Evolutionary conservation across 2,888 invertebrate species (phyloP), one percentile per base, ranked within the genome.

Genomic region (Cotesia congregata): DNA sequence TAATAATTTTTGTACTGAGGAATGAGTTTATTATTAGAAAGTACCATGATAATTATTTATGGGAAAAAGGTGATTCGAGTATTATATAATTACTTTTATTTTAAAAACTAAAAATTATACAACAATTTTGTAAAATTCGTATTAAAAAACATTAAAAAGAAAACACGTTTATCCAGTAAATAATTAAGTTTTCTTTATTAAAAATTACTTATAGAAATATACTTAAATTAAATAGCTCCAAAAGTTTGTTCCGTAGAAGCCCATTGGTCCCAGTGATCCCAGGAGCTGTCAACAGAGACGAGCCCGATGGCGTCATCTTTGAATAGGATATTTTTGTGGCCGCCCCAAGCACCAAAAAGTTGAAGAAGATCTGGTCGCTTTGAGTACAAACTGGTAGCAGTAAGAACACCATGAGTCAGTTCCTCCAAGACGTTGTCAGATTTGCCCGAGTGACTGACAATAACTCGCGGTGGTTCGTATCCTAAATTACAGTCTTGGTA

Each of bases 341-440:
- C 91, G 62, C 90, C 90, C 88, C 90, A 92, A n/a, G 89, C 84
- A 40, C 94, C 94, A 83, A 94, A 94, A 71, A 94, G 91, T 79
- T 92, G 92, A 84, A 94, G 92, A 6, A 93, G 88, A 81, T 93
- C 93, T 0, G 91, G 92, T 79, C 91, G 91, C 17, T 91, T 87
- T 30, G 91, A 90, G 82, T 93, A 91, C 3, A 92, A 85, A 6
- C 91, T 86, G 4, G 93, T 93, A 5, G 93, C 90, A 67, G 92
- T 91, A 61, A 94, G 84, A 15, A 94, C 90, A 1, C 93, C 93
- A 84, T 93, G 92, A 5, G 92, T 92, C 74, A 94, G 91, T 78
- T 94, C 94, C n/a, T 93, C 93, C 62, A 92, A 90, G 0, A 91
- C 90, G 4, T 91, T 88, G 79, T 89, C 89, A 75, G 90, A 90